Base-by-base conservation (phyloP, 1,140 invertebrate species). In the Ceratoteleas bidentatus region DNA sequence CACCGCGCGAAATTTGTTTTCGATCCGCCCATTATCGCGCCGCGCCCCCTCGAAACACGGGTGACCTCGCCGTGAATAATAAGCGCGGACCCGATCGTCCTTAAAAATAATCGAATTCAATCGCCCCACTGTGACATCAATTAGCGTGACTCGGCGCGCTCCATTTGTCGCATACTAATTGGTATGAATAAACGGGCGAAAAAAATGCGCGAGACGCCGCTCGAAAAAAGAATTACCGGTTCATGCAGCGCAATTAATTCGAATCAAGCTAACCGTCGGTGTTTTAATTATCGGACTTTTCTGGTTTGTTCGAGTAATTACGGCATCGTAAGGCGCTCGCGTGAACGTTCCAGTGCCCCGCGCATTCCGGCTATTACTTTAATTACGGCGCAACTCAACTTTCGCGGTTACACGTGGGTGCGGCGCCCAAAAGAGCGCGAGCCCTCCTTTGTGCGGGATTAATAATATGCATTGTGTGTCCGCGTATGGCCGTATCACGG, bases 341-440 rank as follows among this genome's bases (percentile, higher is more conserved):
- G 50, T 83, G 84, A 83, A 81, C 64, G 61, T 83, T 86, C 78
- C 83, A 84, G 69, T 83, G 69, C 68, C 75, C 72, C n/a, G n/a
- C 68, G 62, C 60, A 72, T 84, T 83, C 74, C 54, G 73, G 81
- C 85, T 86, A 89, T 88, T 89, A 88, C 88, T 87, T 89, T 89
- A 89, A 89, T 89, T 88, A 88, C 85, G 82, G 81, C 78, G 57
- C 65, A 84, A 85, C 84, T 84, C 69, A 80, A 85, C 80, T 83
- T 85, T 65, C 73, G 74, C 77, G 77, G 80, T 78, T 83, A 64
- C 80, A 82, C 47, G 69, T 68, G 62, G 80, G 68, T 57, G 53
- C 68, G 69, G 43, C 60, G 32, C 50, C 73, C 52, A 81, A 78
- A 83, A 83, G 61, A 58, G 72, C 33, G 47, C 8, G 75, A 70